phyloP scores from a whole-genome alignment of 2,797 vertebrate genomes.

The Onychomys arenicola region DNA sequence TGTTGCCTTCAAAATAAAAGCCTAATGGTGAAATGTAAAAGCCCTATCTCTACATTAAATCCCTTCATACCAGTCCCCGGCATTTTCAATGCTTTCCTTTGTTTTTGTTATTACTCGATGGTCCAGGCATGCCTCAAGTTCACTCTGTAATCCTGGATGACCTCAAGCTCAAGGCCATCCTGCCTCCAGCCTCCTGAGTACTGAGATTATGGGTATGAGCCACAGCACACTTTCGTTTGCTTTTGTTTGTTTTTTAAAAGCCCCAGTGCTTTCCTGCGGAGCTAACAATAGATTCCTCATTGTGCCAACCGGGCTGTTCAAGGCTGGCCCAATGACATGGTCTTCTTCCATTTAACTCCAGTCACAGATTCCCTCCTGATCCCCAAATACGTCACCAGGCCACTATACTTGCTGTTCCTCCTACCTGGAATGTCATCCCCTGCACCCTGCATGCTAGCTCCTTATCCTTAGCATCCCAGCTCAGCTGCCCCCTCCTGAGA shows the following conservation, averaged over 20 bases:
- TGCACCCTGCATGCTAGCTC: neutral
- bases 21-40: neutral
- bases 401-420: neutral
- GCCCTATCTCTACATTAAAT: neutral
- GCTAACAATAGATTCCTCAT: neutral
- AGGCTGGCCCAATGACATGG: neutral
- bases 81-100: neutral
- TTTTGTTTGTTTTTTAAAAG: neutral
- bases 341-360: neutral
- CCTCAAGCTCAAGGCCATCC: neutral
- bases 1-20: neutral
- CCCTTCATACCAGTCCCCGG: neutral
- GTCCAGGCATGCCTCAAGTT: neutral
- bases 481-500: neutral
- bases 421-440: neutral
- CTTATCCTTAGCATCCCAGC: neutral
- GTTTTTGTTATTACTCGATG: too few species aligned
- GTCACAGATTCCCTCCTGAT: neutral
- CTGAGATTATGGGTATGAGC: neutral
- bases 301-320: accelerated
- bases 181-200: neutral
- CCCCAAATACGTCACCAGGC: neutral
- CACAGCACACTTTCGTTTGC: neutral
- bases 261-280: neutral
- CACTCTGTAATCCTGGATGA: neutral